Evolutionary conservation across 2,797 vertebrate species (phyloP).

Genomic region (Squalus acanthias): DNA sequence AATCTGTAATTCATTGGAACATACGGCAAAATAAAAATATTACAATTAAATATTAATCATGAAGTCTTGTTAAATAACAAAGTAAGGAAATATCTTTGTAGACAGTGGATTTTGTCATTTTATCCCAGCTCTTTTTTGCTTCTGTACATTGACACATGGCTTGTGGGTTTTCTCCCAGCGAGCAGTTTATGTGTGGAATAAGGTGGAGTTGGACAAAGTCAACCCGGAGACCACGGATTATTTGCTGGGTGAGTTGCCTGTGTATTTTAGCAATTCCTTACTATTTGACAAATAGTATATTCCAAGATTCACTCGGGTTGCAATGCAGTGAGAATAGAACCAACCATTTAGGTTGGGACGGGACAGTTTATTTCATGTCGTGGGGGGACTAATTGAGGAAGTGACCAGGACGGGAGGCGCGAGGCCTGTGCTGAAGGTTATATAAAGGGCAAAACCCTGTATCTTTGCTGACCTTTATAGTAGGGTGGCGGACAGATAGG

Average conservation of each 20-base stretch:
- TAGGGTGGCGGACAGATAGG: not conserved
- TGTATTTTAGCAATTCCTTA: no score
- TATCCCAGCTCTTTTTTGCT: no score
- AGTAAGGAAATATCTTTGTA: no score
- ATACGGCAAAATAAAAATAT: no score
- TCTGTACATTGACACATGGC: no score
- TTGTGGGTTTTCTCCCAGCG: conserved; percentile 48
- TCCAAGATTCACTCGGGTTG: no score
- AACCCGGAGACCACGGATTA: conserved; percentile 63
- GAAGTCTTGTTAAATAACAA: no score
- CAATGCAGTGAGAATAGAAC: not conserved
- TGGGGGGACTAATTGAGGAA: not conserved
- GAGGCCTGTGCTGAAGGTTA: not conserved
- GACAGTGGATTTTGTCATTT: no score
- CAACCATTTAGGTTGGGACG: not conserved
- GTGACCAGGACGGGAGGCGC: not conserved
- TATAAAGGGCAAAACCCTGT: not conserved
- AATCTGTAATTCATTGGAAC: no score
- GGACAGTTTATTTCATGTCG: not conserved
- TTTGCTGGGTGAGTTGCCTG: conserved; percentile 59
- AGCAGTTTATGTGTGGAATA: conserved; percentile 65
- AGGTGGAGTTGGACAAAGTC: conserved; percentile 56
- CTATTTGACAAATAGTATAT: no score
- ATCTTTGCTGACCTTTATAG: not conserved
- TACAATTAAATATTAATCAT: no score